Evolutionary conservation across 1,140 invertebrate species (phyloP), one percentile per base, ranked within the genome.

Genomic region (Rhynchophorus ferrugineus): DNA sequence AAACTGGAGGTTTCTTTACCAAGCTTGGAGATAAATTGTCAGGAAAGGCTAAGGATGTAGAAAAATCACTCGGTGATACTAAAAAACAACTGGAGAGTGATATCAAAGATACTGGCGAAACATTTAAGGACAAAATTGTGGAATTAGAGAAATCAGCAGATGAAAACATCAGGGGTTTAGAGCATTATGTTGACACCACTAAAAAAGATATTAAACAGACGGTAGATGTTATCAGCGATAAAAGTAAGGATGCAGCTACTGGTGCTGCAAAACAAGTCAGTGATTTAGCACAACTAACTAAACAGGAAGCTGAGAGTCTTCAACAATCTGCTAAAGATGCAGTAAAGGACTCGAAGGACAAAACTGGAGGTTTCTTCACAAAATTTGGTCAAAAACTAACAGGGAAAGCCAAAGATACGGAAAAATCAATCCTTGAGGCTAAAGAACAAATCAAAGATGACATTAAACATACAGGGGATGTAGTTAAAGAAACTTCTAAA

Each of bases 1-100:
- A 56, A 47, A 53, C 22, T 37, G 17, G 45, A 34, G 29, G 54
- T 20, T 54, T 54, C 38, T 43, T 55, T 24, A 21, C 21, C 9
- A 57, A 57, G 54, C 17, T 57, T n/a, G 49, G 48, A 34, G 54
- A 55, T 9, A 49, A 54, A 20, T 13, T 52, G 2, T 34, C 35
- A n/a, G 54, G 46, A 44, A 58, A 51, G 55, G 24, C 44, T 6
- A 51, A 58, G 41, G 43, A 48, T n/a, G 22, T 35, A 29, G 37
- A 51, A 36, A 52, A 56, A 56, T 22, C 33, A n/a, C n/a, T n/a
- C n/a, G n/a, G n/a, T n/a, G n/a, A n/a, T n/a, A n/a, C 16, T 11
- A 39, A 14, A 36, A 14, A 24, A 14, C 33, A 41, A 43, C 2
- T 24, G 16, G 13, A 56, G 45, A 19, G 20, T n/a, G n/a, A n/a